Base-by-base conservation (phyloP, 1,140 invertebrate genomes). In the Laupala kohalensis region DNA sequence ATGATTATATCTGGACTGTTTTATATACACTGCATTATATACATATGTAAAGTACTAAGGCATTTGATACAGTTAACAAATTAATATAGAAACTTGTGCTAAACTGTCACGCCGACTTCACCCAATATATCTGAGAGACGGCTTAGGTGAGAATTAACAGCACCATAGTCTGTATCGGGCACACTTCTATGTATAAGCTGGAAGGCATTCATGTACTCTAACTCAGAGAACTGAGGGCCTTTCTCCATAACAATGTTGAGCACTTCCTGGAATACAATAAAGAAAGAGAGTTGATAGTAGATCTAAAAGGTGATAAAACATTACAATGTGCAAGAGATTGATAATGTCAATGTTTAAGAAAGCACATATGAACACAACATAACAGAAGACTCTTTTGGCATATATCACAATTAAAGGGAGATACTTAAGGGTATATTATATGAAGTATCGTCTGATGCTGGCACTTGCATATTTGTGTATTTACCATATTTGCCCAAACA, bases 121-220 rank as follows among this genome's bases (percentile, higher is more conserved):
- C 87, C 86, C 5, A 90, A 76, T 75, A 90, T 89, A 75, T 89
- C 88, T 5, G 86, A 86, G 12, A 90, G 77, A 72, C 85, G 82
- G 76, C 88, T 84, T 25, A 89, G 76, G 76, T 88, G 80, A 66
- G 81, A 80, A 72, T 82, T 83, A 12, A 86, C 80, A n/a, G 80
- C 77, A 29, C 78, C 71, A 27, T 74, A 64, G 28, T 80, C 76
- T 30, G 75, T 76, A 37, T 83, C 83, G 25, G 83, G 81, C 74
- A 82, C 79, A 77, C 86, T 89, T 23, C 86, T 80, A 69, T 87
- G 82, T 12, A 90, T 81, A 30, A 94, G 83, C 76, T 93, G 90
- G 75, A 95, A 85, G 19, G 90, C 91, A 80, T 92, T 93, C 77
- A 92, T 87, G 78, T 95, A 93, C 78, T 95, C 93, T 75, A 93